Evolutionary conservation across 2,113 vertebrate species (phyloP), one percentile per base, ranked within the genome.

Genomic region (Tragelaphus imberbis): DNA sequence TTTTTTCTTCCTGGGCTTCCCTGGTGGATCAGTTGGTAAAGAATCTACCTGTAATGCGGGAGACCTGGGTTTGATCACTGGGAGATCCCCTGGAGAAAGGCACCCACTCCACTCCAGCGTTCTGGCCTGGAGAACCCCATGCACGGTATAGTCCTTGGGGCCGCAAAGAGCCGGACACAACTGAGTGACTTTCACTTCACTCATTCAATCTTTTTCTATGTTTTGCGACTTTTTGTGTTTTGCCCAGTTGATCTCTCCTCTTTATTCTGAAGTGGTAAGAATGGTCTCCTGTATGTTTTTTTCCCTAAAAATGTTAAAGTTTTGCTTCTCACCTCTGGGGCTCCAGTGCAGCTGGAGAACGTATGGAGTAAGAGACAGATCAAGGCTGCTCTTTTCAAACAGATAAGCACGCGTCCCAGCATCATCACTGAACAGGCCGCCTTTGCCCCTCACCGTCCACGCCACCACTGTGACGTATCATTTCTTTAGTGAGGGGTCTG

Each of bases 361-460:
- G 11, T 33, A 2, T 9, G 85, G 16, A 33, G 51, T 14, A 6
- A 14, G 36, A 36, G 1, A 1, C n/a, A 36, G 47, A 17, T 68
- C 61, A 10, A 17, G 33, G 14, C 33, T n/a, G 27, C 10, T n/a
- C 11, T n/a, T 19, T 12, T 30, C 75, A 79, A 15, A 8, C 40
- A 28, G 36, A 44, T 4, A 65, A 11, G 65, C 33, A 2, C 1
- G 4, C 5, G 8, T 11, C 17, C 65, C 17, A 68, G 65, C 65
- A 5, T 10, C 65, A 5, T 5, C 33, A 11, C 8, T 2, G 65
- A 10, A 5, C 1, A 19, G 17, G 33, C 33, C 33, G 0, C 36
- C 21, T 49, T 10, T 8, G 21, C 63, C 63, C 2, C 36, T 0
- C 14, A 10, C 2, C 1, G 0, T 15, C 63, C 55, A 0, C 2